Evolutionary conservation across 2,113 vertebrate genomes (phyloP), one percentile per base, ranked within the genome.

Genomic region (Halcyon malimbica): DNA sequence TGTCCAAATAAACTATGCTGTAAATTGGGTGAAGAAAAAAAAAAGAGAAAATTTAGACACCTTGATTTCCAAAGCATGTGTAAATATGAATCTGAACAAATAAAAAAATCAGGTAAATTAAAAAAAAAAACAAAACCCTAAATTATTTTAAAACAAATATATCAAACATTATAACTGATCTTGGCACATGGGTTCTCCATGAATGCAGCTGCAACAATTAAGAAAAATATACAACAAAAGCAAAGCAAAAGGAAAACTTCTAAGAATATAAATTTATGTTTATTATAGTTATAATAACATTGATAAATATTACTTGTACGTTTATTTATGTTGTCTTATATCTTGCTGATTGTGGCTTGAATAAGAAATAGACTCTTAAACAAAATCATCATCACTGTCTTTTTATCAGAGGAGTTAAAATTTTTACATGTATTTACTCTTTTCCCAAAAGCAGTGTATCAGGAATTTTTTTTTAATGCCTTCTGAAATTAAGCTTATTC

Each of bases 401-500:
- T 84, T 86, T 89, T 92, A 91, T 71, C 18, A 71, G 54, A 95
- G 73, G 60, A 80, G 50, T 69, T 85, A 83, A 64, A 37, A 50
- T 89, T 81, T 83, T 85, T 83, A 5, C 51, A n/a, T 82, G 23
- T 90, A 48, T 75, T 89, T 93, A 24, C 48, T 86, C 74, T 84
- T 65, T 67, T 91, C 85, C 86, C 51, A 82, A 21, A 80, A 75
- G 63, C 53, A 62, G 48, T 44, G 35, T 81, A 87, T 91, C 33
- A 59, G 82, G 81, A 21, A 42, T 21, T 48, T 60, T 92, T 94
- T 90, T 37, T 50, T 60, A 91, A 86, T 54, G 37, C 75, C 67
- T 94, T 94, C 90, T 96, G 57, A 80, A 96, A 82, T 92, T 69
- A 86, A 90, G 65, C 82, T 67, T 80, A 60, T 82, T 77, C 78